phyloP scores from a whole-genome alignment of 1,140 invertebrate genomes.

The Hylaeus volcanicus region DNA sequence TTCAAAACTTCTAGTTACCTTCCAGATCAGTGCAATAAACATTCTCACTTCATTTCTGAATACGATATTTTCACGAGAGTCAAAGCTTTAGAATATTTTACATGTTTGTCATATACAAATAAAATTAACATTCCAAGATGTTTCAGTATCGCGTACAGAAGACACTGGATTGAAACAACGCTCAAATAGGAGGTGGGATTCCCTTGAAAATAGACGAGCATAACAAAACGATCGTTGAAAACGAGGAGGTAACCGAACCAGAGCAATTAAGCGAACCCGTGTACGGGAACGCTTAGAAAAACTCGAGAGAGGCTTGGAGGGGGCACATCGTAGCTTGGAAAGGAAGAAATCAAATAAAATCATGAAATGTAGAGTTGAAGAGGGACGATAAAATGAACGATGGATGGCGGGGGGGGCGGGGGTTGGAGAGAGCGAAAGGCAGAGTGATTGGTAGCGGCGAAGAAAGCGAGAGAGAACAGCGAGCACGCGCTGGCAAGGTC shows the following conservation, averaged over 20 bases:
- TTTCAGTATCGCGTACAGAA: too few species aligned
- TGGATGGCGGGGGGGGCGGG: neutral
- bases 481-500: constrained; percentile 4
- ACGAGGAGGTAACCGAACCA: neutral
- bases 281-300: constrained; percentile 1
- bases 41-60: too few species aligned
- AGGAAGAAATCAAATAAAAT: neutral
- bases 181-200: too few species aligned
- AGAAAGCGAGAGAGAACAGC: neutral
- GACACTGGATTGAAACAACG: too few species aligned
- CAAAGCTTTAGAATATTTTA: too few species aligned
- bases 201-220: too few species aligned
- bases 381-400: neutral
- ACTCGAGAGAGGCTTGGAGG: neutral
- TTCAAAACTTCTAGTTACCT: too few species aligned
- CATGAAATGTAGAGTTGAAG: neutral
- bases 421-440: neutral
- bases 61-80: too few species aligned
- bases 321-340: neutral
- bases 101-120: too few species aligned
- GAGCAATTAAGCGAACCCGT: neutral
- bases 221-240: neutral
- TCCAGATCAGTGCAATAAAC: too few species aligned
- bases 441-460: constrained; percentile 16
- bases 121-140: too few species aligned